Conservation (phyloP, 2,888 invertebrate species). For the Cerastoderma edule region DNA sequence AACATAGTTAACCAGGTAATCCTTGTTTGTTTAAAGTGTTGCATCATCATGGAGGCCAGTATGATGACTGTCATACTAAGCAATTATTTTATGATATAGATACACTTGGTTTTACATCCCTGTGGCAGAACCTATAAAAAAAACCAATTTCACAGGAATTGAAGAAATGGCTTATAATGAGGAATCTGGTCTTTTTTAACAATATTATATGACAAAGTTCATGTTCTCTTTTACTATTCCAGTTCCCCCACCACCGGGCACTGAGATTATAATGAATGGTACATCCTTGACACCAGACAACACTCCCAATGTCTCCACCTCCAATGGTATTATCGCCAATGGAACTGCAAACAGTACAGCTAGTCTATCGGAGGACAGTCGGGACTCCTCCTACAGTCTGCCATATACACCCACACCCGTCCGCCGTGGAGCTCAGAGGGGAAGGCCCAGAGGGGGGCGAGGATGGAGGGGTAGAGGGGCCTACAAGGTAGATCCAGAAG, state of each 20-base stretch:
- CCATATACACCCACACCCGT: conserved; percentile 55
- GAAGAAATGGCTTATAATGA: too few relatives aligned
- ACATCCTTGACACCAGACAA: conserved; percentile 6
- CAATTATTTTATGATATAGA: too few relatives aligned
- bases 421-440: conserved; percentile 38
- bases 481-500: conserved; percentile 51
- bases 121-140: too few relatives aligned
- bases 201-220: too few relatives aligned
- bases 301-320: neutral
- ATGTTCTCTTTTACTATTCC: too few relatives aligned
- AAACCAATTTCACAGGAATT: too few relatives aligned
- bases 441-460: conserved; percentile 45
- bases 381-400: conserved; percentile 74
- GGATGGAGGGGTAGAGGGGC: conserved; percentile 65
- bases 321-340: conserved; percentile 35
- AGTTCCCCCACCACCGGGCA: conserved; percentile 16
- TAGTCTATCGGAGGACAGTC: conserved; percentile 79
- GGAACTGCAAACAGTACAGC: conserved; percentile 75
- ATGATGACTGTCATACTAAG: too few relatives aligned
- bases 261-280: conserved; percentile 13
- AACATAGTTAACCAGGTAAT: too few relatives aligned
- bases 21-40: too few relatives aligned
- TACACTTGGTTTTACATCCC: too few relatives aligned
- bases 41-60: too few relatives aligned
- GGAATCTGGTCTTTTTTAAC: too few relatives aligned